A percentile compares a stretch with the other conserved stretches of the same genome.
Conservation (phyloP, 2,888 invertebrate species). For the Rhogogaster chlorosoma region DNA sequence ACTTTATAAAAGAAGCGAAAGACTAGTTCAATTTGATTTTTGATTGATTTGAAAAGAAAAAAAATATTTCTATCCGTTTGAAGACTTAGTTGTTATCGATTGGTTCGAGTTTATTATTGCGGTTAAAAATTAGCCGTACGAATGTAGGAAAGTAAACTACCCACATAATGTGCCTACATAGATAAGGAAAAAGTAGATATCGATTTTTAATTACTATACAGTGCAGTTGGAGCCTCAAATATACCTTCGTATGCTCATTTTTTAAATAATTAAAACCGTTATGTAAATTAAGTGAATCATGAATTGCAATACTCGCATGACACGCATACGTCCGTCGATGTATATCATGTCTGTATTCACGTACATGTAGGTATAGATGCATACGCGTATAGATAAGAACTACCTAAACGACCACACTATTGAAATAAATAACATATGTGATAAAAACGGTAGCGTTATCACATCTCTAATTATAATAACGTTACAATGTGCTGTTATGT, state of each 20-base stretch:
- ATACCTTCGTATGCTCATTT: neutral
- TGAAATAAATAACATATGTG: neutral
- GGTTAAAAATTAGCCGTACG: neutral
- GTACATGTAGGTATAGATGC: constrained; percentile 35
- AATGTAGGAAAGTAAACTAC: neutral
- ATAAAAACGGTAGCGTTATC: neutral
- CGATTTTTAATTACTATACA: neutral
- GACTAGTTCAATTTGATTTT: neutral
- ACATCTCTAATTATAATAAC: constrained; percentile 19
- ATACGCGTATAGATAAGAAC: neutral
- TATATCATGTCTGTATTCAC: constrained; percentile 24
- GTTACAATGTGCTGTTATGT: neutral
- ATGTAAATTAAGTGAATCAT: constrained; percentile 14
- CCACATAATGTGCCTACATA: neutral
- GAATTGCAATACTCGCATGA: neutral
- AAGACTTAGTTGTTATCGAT: neutral
- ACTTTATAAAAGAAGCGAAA: neutral
- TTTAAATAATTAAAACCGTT: neutral
- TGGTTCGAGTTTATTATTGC: neutral
- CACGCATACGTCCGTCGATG: constrained; percentile 29
- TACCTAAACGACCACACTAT: constrained; percentile 4
- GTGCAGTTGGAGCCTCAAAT: neutral
- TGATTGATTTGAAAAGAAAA: neutral
- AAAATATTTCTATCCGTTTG: no score
- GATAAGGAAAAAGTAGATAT: neutral